Evolutionary conservation across 2,888 invertebrate species (phyloP).

Genomic region (Hirtodrosophila alboralis): DNA sequence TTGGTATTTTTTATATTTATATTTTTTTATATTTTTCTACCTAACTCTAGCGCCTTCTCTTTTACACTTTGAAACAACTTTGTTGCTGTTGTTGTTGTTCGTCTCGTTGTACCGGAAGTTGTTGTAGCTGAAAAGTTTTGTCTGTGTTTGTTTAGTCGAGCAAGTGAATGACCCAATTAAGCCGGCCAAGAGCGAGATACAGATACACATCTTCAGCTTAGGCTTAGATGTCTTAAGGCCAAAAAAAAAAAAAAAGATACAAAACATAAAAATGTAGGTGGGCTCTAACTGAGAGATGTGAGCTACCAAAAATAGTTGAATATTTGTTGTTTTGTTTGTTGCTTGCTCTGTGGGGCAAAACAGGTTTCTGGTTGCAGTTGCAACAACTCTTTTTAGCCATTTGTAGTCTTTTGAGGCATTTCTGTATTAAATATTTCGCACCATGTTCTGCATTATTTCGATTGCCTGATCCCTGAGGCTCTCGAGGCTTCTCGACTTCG

Average conservation of each 20-base stretch:
- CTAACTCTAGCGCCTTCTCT: slow-evolving; percentile 12
- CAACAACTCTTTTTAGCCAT: slow-evolving; percentile 44
- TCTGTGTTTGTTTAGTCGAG: slow-evolving; percentile 36
- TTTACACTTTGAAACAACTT: slow-evolving; percentile 2
- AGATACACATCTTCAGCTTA: slow-evolving; percentile 57
- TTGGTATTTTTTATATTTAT: neutral
- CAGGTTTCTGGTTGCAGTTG: slow-evolving; percentile 64
- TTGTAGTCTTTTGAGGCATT: slow-evolving; percentile 51
- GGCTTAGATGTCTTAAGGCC: slow-evolving; percentile 45
- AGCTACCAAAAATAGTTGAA: slow-evolving; percentile 38
- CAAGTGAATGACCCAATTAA: slow-evolving; percentile 78
- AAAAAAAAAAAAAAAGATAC: too few species aligned
- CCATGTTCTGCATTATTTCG: slow-evolving; percentile 79
- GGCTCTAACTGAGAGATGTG: slow-evolving; percentile 27
- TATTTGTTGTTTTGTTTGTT: slow-evolving; percentile 1
- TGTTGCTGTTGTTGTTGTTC: slow-evolving; percentile 5
- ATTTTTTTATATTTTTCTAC: slow-evolving; percentile 2
- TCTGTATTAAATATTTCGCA: slow-evolving; percentile 78
- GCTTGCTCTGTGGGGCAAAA: too few species aligned
- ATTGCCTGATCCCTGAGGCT: slow-evolving; percentile 58
- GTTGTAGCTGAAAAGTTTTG: slow-evolving; percentile 36
- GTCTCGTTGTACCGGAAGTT: slow-evolving; percentile 52
- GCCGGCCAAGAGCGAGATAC: slow-evolving; percentile 55
- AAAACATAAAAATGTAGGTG: slow-evolving; percentile 61
- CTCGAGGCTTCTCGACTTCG: too few species aligned